Conservation (phyloP, 1,140 invertebrate species). For the Ips nitidus region DNA sequence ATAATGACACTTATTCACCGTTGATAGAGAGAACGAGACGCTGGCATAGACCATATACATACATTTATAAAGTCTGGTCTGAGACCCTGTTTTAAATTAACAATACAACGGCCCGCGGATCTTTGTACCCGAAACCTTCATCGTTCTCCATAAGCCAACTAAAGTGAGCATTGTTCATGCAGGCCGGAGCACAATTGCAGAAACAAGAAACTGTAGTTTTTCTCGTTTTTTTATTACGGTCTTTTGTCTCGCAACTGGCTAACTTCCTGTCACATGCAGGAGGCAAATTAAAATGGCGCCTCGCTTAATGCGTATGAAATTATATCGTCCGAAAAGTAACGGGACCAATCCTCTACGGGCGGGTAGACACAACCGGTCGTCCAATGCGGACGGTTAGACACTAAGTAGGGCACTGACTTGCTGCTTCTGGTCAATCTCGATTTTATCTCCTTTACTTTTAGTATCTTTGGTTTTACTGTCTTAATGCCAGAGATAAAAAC, state of each 20-base stretch:
- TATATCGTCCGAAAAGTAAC: constrained; percentile 35
- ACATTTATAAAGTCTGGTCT: too few species aligned
- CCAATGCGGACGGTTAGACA: constrained; percentile 1
- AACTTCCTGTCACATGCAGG: constrained; percentile 35
- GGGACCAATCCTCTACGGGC: constrained; percentile 13
- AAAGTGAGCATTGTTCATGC: background rate
- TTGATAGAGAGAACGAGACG: too few species aligned
- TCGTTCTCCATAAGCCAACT: too few species aligned
- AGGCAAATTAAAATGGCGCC: constrained; percentile 37
- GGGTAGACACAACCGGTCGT: constrained; percentile 13
- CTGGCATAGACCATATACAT: too few species aligned
- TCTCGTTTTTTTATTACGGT: background rate
- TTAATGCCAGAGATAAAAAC: too few species aligned
- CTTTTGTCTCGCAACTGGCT: constrained; percentile 19
- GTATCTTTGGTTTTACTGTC: too few species aligned
- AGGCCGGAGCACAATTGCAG: background rate
- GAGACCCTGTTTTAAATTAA: too few species aligned
- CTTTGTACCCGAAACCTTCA: too few species aligned
- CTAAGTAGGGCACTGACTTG: too few species aligned
- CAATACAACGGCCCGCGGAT: too few species aligned
- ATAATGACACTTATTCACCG: background rate
- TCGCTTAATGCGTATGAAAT: constrained; percentile 34
- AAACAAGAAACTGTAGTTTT: constrained; percentile 4
- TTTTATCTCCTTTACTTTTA: too few species aligned
- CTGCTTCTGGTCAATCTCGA: too few species aligned